phyloP scores from a whole-genome alignment of 1,140 invertebrate genomes.

The Drosophila asahinai region DNA sequence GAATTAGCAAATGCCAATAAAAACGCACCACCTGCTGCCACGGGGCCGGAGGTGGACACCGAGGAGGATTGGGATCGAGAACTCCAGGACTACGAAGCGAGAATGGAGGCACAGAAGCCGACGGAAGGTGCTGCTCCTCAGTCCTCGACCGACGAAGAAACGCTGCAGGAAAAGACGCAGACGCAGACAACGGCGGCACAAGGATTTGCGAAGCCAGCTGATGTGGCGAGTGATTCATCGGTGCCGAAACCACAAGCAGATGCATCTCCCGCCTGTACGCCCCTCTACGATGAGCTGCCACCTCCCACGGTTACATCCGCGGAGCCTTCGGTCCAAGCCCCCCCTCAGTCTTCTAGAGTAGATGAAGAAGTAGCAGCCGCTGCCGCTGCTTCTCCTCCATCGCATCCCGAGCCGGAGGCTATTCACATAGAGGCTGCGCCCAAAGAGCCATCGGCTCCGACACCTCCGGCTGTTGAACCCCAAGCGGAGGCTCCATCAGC shows the following conservation, averaged over 20 bases:
- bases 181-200: not conserved
- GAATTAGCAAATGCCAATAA: not conserved
- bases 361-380: not conserved
- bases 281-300: slow-evolving; percentile 75
- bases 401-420: slow-evolving; percentile 13
- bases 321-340: not conserved
- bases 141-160: not conserved
- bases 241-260: slow-evolving; percentile 38
- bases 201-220: slow-evolving; percentile 35
- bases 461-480: slow-evolving; percentile 20
- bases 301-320: slow-evolving; percentile 27
- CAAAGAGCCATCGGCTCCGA: slow-evolving; percentile 32
- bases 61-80: slow-evolving; percentile 84
- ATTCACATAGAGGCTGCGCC: slow-evolving; percentile 26
- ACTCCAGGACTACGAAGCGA: slow-evolving; percentile 74
- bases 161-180: not conserved
- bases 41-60: slow-evolving; percentile 51
- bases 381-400: not conserved
- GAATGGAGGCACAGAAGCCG: slow-evolving; percentile 61
- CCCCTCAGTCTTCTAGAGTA: not conserved
- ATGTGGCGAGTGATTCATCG: slow-evolving; percentile 14
- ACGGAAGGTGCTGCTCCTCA: slow-evolving; percentile 17
- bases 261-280: slow-evolving; percentile 66
- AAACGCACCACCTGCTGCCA: not conserved
- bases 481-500: slow-evolving; percentile 13